Conservation (phyloP, 2,797 vertebrate genomes). For the Lycodopsis pacificus region DNA sequence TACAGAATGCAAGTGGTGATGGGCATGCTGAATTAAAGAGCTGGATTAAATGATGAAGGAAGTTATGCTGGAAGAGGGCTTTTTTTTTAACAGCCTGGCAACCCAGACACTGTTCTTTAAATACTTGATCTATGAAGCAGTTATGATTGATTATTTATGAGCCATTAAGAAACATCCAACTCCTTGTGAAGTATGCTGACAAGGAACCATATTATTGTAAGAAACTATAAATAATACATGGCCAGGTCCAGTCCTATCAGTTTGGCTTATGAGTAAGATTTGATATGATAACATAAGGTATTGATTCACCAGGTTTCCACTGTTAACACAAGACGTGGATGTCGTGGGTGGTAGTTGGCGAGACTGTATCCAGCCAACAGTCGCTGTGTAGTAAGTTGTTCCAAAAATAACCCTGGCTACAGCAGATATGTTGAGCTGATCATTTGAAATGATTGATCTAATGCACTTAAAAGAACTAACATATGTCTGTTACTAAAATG, state of each 20-base stretch:
- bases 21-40: conserved; percentile 16
- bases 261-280: neutral
- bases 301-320: conserved; percentile 22
- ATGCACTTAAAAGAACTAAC: neutral
- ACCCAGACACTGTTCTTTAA: conserved; percentile 3
- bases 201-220: neutral
- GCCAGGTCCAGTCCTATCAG: neutral
- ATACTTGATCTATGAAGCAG: conserved; percentile 8
- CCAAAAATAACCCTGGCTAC: conserved; percentile 33
- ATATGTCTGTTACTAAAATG: conserved; percentile 4
- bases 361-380: conserved; percentile 24
- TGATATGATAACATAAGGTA: conserved; percentile 25
- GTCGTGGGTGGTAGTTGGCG: conserved; percentile 29
- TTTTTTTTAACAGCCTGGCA: conserved; percentile 1
- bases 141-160: conserved; percentile 9
- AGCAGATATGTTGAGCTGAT: neutral
- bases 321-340: conserved; percentile 28
- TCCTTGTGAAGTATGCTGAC: conserved; percentile 3
- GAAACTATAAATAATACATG: neutral
- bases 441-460: neutral
- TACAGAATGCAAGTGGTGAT: conserved; percentile 6
- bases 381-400: conserved; percentile 14
- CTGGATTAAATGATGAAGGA: conserved; percentile 1
- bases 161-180: conserved; percentile 16
- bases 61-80: neutral